Evolutionary conservation across 2,888 invertebrate species (phyloP).

Genomic region (Alentia gelatinosa): DNA sequence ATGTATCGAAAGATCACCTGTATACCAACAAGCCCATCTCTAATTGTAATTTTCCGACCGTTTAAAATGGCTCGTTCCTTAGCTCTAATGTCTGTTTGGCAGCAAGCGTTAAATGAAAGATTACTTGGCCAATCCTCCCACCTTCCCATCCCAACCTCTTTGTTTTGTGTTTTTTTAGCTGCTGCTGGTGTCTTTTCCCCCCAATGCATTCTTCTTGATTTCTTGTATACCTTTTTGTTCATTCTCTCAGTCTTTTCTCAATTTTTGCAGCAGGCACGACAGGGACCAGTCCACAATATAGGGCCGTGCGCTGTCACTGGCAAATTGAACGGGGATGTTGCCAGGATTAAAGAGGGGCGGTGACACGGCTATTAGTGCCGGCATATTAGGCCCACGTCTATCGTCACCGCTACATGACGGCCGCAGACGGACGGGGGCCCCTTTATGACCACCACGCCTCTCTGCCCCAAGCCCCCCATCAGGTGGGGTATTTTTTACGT

Average conservation of each 20-base stretch:
- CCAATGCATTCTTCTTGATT: no score
- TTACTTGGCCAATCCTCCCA: no score
- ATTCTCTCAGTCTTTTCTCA: background rate
- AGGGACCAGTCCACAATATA: background rate
- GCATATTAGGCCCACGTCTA: background rate
- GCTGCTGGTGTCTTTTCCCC: no score
- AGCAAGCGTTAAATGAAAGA: no score
- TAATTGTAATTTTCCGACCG: no score
- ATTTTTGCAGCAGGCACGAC: background rate
- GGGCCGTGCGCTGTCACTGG: background rate
- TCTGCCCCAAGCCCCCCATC: background rate
- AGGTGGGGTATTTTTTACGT: background rate
- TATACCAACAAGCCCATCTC: no score
- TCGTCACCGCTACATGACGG: background rate
- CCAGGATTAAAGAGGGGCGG: background rate
- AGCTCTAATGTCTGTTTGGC: no score
- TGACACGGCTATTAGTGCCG: conserved; percentile 4
- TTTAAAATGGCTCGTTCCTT: no score
- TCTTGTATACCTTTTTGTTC: background rate
- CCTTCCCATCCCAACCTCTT: background rate
- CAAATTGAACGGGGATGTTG: conserved; percentile 15
- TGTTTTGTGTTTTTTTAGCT: no score
- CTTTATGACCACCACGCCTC: background rate
- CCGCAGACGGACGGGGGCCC: background rate
- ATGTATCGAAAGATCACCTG: no score